phyloP scores from a whole-genome alignment of 2,888 invertebrate species.

The Shargacucullia verbasci region DNA sequence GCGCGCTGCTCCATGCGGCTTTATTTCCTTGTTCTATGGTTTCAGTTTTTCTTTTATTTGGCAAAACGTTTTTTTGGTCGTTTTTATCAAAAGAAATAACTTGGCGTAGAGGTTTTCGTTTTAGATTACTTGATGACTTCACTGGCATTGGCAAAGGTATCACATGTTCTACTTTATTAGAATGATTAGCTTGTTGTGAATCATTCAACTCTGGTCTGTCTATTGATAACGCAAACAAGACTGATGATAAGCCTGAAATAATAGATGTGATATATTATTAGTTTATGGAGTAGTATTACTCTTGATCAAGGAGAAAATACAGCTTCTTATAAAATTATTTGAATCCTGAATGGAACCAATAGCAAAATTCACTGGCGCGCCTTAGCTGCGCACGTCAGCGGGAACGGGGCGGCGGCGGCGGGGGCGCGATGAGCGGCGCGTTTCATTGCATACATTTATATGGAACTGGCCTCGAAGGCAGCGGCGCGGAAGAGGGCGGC shows the following conservation, averaged over 20 bases:
- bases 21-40: slow-evolving; percentile 61
- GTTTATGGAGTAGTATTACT: slow-evolving; percentile 1
- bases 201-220: slow-evolving; percentile 95
- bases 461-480: no score
- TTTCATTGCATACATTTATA: no score
- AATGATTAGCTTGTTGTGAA: slow-evolving; percentile 83
- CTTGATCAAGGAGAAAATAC: no score
- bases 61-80: slow-evolving; percentile 65
- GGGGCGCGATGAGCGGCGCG: no score
- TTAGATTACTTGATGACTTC: slow-evolving; percentile 77
- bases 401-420: no score
- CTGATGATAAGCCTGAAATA: slow-evolving; percentile 93
- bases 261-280: slow-evolving; percentile 33
- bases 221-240: slow-evolving; percentile 97
- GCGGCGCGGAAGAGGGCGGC: no score
- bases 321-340: no score
- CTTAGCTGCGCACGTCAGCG: no score
- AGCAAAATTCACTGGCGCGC: no score
- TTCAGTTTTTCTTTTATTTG: slow-evolving; percentile 60
- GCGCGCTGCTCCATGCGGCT: slow-evolving; percentile 88
- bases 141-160: slow-evolving; percentile 92
- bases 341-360: no score
- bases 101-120: slow-evolving; percentile 82
- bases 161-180: slow-evolving; percentile 90
- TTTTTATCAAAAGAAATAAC: slow-evolving; percentile 86